A percentile compares a stretch with the other conserved stretches of the same genome.
Conservation (phyloP, 1,140 invertebrate species). For the Luehdorfia chinensis region DNA sequence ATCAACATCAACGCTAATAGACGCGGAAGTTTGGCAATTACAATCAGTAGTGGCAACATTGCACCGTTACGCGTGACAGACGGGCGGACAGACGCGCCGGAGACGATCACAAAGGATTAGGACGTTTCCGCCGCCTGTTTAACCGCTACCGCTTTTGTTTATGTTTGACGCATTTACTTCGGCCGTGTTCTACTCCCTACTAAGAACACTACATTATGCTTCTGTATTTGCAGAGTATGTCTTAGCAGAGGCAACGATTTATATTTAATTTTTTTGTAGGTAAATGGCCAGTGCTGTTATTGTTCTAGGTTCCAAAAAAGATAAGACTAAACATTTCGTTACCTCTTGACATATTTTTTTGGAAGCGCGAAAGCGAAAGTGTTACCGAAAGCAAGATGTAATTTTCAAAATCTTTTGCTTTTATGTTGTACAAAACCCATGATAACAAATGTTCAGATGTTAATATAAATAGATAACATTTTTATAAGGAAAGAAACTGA, state of each 20-base stretch:
- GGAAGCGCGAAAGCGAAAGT: too few species aligned
- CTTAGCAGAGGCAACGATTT: constrained; percentile 11
- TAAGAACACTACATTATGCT: constrained; percentile 49
- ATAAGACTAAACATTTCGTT: too few species aligned
- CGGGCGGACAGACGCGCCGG: constrained; percentile 26
- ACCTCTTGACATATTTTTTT: too few species aligned
- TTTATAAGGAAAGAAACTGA: too few species aligned
- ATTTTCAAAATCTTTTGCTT: too few species aligned
- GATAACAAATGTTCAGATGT: too few species aligned
- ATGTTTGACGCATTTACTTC: constrained; percentile 28
- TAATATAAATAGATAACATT: too few species aligned
- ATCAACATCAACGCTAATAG: constrained; percentile 9
- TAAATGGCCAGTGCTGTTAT: too few species aligned
- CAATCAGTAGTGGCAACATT: constrained; percentile 27
- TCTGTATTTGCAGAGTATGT: constrained; percentile 15
- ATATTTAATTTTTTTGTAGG: too few species aligned
- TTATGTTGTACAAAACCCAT: too few species aligned
- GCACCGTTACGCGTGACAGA: constrained; percentile 18
- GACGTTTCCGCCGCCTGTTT: constrained; percentile 29
- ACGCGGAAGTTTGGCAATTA: constrained; percentile 20
- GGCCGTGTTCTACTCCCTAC: constrained; percentile 29
- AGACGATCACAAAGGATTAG: constrained; percentile 13
- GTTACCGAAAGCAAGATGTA: too few species aligned
- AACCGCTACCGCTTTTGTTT: constrained; percentile 11
- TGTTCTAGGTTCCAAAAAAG: too few species aligned